Evolutionary conservation across 2,113 vertebrate species (phyloP).

Genomic region (Pica pica): DNA sequence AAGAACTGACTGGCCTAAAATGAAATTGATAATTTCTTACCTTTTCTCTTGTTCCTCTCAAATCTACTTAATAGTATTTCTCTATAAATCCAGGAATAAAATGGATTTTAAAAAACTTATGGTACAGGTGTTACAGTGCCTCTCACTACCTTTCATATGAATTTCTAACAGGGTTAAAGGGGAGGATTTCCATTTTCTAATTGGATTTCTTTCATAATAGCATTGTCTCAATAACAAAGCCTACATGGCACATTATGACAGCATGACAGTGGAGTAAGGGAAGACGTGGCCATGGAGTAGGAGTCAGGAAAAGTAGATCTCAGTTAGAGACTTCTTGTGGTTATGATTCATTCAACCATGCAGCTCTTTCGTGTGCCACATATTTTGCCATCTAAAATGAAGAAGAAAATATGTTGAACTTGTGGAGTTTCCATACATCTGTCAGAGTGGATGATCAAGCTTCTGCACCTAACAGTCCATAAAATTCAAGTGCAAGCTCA

Average conservation of each 20-base stretch:
- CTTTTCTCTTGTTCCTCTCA: neutral
- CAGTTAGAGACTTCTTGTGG: neutral
- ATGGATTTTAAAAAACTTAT: neutral
- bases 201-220: neutral
- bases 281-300: neutral
- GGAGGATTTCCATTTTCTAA: neutral
- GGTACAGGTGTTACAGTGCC: neutral
- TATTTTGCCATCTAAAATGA: neutral
- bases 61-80: neutral
- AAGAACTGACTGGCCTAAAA: neutral
- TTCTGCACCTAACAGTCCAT: neutral
- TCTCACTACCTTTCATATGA: neutral
- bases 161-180: neutral
- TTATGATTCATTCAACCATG: neutral
- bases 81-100: neutral
- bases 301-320: neutral
- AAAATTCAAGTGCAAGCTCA: neutral
- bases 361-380: neutral
- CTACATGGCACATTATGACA: neutral
- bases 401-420: neutral
- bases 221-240: neutral
- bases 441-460: neutral
- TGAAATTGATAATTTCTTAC: neutral
- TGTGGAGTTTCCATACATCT: neutral
- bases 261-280: neutral